Conservation (phyloP, 1,140 invertebrate species). For the Eupristina koningsbergeri region DNA sequence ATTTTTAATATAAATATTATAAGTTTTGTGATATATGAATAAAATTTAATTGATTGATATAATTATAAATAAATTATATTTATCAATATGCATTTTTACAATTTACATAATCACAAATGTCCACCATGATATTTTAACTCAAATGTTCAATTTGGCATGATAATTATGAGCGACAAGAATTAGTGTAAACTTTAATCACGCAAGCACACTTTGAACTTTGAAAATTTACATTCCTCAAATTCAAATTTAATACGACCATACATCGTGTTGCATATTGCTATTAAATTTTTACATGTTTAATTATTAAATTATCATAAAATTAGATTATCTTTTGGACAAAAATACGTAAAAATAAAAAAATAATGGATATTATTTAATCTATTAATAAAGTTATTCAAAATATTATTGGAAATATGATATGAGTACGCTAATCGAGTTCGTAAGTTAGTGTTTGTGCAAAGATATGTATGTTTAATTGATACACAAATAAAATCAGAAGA, state of each 20-base stretch:
- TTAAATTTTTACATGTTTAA: too few relatives aligned
- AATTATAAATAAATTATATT: neutral
- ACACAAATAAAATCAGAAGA: slow-evolving; percentile 30
- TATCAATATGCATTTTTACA: neutral
- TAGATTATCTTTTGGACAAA: too few relatives aligned
- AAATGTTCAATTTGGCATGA: neutral
- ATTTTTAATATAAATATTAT: too few relatives aligned
- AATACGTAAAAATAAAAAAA: too few relatives aligned
- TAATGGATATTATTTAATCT: too few relatives aligned
- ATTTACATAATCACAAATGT: neutral
- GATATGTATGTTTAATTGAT: too few relatives aligned
- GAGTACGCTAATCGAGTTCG: neutral
- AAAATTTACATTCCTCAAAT: neutral
- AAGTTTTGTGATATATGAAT: too few relatives aligned
- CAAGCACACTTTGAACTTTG: neutral
- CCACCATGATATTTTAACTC: neutral
- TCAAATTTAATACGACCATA: neutral
- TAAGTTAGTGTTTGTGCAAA: neutral
- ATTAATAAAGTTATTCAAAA: too few relatives aligned
- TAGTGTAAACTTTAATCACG: neutral
- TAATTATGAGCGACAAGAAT: neutral
- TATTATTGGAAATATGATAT: neutral
- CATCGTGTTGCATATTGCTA: too few relatives aligned
- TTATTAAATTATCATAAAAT: too few relatives aligned
- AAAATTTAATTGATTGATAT: too few relatives aligned